Evolutionary conservation across 2,888 invertebrate genomes (phyloP).

Genomic region (Proisotoma minuta): DNA sequence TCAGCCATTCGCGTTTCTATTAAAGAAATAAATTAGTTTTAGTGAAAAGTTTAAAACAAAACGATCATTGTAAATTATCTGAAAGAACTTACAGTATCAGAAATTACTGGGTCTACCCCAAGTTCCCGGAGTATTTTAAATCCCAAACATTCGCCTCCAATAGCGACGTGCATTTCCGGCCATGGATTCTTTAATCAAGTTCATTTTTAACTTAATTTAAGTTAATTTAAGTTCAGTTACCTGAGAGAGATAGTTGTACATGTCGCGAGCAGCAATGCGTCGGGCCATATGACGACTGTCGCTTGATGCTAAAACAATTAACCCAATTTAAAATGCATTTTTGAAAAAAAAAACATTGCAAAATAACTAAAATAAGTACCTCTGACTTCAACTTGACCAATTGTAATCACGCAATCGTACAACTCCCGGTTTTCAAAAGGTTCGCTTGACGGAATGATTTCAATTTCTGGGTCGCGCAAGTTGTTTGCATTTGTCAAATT

Average conservation of each 20-base stretch:
- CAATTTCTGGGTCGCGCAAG: constrained; percentile 11
- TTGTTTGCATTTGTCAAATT: constrained; percentile 18
- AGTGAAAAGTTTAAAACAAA: not conserved
- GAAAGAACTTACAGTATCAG: constrained; percentile 14
- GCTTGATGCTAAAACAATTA: constrained; percentile 29
- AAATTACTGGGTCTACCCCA: constrained; percentile 18
- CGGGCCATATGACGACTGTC: constrained; percentile 32
- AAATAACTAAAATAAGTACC: constrained; percentile 18
- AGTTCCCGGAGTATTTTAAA: constrained; percentile 10
- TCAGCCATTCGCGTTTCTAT: constrained; percentile 23
- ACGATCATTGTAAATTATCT: not conserved
- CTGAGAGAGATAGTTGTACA: constrained; percentile 29
- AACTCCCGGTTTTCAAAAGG: constrained; percentile 4
- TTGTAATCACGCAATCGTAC: constrained; percentile 24
- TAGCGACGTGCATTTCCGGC: constrained; percentile 25
- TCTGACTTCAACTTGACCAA: constrained; percentile 21
- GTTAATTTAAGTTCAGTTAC: too few species aligned
- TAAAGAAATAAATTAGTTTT: not conserved
- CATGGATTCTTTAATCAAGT: constrained; percentile 18
- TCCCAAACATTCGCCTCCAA: constrained; percentile 24
- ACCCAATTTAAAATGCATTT: too few species aligned
- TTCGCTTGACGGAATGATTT: not conserved
- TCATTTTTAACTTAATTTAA: too few species aligned
- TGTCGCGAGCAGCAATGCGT: constrained; percentile 29
- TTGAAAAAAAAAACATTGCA: too few species aligned